Evolutionary conservation across 2,113 vertebrate species (phyloP).

Genomic region (Misgurnus anguillicaudatus): DNA sequence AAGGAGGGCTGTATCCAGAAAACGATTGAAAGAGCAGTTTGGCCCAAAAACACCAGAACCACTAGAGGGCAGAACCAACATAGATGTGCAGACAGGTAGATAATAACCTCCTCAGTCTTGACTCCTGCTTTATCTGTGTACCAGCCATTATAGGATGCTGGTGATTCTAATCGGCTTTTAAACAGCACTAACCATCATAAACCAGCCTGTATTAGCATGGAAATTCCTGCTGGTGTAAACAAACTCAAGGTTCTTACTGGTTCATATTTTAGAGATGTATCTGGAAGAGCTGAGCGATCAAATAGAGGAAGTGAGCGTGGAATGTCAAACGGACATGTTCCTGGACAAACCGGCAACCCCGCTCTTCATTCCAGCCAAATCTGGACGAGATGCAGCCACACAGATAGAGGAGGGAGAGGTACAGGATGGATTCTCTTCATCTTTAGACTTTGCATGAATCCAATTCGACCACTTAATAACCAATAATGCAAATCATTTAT

Average conservation of each 20-base stretch:
- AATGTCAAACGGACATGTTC: conserved; percentile 92
- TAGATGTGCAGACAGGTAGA: conserved; percentile 88
- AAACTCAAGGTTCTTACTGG: background rate
- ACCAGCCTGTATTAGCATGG: too few species aligned
- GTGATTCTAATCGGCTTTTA: too few species aligned
- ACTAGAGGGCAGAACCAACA: conserved; percentile 78
- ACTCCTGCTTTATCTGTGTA: background rate
- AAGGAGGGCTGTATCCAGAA: conserved; percentile 70
- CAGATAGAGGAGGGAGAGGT: conserved; percentile 95
- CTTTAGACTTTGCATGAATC: background rate
- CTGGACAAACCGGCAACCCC: conserved; percentile 87
- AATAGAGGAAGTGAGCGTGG: conserved; percentile 72
- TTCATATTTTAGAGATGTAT: conserved; percentile 78
- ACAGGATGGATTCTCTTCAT: conserved; percentile 32
- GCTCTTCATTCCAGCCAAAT: conserved; percentile 89
- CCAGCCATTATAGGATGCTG: background rate
- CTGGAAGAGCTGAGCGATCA: conserved; percentile 88
- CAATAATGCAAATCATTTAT: too few species aligned
- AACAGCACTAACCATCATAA: too few species aligned
- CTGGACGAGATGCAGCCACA: conserved; percentile 84
- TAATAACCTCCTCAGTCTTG: background rate
- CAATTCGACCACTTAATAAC: too few species aligned
- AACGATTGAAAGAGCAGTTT: conserved; percentile 65
- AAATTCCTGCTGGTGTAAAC: background rate
- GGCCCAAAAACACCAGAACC: conserved; percentile 72